Evolutionary conservation across 2,113 vertebrate species (phyloP).

Genomic region (Hyaena hyaena): DNA sequence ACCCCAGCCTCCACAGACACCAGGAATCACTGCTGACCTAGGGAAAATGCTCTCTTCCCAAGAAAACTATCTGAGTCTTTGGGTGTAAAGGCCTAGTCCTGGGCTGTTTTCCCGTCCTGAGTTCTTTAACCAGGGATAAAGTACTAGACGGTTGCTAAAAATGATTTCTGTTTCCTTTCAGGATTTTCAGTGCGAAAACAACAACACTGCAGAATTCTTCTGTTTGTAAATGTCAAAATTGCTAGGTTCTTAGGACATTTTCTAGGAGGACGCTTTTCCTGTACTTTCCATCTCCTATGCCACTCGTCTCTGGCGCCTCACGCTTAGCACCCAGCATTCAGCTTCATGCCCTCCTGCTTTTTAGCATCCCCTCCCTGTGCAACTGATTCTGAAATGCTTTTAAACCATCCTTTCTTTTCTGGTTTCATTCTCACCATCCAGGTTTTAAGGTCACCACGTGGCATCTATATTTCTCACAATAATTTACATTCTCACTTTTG

Average conservation of each 20-base stretch:
- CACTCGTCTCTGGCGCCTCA: background rate
- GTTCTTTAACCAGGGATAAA: slow-evolving; percentile 20
- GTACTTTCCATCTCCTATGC: background rate
- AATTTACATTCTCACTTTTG: background rate
- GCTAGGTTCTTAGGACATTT: background rate
- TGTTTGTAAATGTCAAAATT: slow-evolving; percentile 23
- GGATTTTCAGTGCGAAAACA: background rate
- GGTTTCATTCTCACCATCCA: background rate
- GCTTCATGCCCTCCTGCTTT: background rate
- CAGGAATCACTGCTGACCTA: background rate
- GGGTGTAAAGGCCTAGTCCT: background rate
- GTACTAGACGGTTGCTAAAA: background rate
- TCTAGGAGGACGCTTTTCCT: background rate
- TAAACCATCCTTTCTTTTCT: background rate
- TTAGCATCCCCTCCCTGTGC: background rate
- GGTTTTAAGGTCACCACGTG: background rate
- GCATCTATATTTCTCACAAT: background rate
- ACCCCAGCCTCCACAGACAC: background rate
- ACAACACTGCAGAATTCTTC: background rate
- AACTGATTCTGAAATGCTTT: background rate
- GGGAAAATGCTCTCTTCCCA: background rate
- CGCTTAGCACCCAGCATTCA: background rate
- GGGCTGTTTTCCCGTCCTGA: background rate
- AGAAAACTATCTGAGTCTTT: slow-evolving; percentile 26
- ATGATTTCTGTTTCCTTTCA: slow-evolving; percentile 1